phyloP scores from a whole-genome alignment of 2,888 invertebrate genomes.

The Conchocele bisecta region DNA sequence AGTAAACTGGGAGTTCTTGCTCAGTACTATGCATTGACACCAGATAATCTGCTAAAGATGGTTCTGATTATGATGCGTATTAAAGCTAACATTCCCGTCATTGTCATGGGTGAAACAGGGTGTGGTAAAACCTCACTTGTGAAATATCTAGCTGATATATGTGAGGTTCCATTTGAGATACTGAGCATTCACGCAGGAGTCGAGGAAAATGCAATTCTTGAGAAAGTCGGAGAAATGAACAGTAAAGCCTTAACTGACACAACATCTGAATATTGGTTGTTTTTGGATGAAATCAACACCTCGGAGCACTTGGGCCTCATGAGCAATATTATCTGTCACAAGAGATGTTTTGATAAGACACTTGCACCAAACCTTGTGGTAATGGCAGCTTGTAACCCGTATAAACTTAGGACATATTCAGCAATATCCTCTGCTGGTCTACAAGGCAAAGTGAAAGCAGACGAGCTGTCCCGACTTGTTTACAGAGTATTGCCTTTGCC shows the following conservation, averaged over 20 bases:
- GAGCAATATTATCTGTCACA: constrained; percentile 62
- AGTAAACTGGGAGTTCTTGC: constrained; percentile 24
- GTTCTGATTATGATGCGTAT: constrained; percentile 62
- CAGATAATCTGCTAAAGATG: constrained; percentile 71
- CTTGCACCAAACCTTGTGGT: constrained; percentile 63
- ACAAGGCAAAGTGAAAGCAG: constrained; percentile 60
- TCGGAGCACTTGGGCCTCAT: constrained; percentile 63
- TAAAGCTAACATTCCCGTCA: constrained; percentile 62
- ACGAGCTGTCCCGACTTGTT: constrained; percentile 63
- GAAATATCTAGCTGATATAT: constrained; percentile 58
- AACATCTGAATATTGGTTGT: constrained; percentile 56
- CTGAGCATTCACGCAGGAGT: constrained; percentile 69
- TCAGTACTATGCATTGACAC: constrained; percentile 62
- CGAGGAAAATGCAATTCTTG: constrained; percentile 41
- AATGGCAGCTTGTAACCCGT: constrained; percentile 71
- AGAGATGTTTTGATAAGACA: constrained; percentile 45
- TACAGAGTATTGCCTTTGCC: constrained; percentile 71
- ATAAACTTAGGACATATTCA: constrained; percentile 52
- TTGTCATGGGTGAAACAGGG: constrained; percentile 73
- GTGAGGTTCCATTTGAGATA: constrained; percentile 57
- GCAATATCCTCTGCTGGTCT: constrained; percentile 62
- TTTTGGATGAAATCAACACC: constrained; percentile 73
- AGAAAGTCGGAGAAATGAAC: constrained; percentile 37
- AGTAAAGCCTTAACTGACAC: constrained; percentile 20
- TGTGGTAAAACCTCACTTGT: constrained; percentile 73